phyloP scores from a whole-genome alignment of 2,797 vertebrate species.

The Lophotriccus pileatus region DNA sequence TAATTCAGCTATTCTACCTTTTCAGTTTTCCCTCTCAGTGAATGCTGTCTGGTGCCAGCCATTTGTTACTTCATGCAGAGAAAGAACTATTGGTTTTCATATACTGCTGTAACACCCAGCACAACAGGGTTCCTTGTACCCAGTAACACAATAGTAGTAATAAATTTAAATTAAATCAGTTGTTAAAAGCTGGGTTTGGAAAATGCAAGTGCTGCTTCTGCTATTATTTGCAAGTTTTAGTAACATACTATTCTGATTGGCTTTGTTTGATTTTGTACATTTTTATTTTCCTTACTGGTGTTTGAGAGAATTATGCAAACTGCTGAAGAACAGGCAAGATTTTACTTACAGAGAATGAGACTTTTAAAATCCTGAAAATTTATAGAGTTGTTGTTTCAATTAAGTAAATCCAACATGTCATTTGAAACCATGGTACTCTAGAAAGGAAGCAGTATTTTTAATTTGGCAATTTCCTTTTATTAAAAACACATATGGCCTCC shows the following conservation, averaged over 20 bases:
- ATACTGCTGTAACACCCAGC: not conserved
- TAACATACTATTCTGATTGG: not conserved
- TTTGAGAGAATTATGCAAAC: not conserved
- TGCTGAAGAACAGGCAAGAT: not conserved
- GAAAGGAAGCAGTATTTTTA: not conserved
- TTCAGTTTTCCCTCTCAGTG: not conserved
- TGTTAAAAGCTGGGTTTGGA: not conserved
- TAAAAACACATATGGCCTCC: constrained; percentile 3
- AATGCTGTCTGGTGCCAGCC: not conserved
- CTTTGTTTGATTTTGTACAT: not conserved
- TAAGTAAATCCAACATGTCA: not conserved
- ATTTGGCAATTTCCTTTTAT: not conserved
- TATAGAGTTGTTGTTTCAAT: not conserved
- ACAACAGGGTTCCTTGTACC: not conserved
- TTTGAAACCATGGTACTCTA: not conserved
- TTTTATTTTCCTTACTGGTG: not conserved
- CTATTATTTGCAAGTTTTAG: not conserved
- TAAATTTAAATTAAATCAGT: not conserved
- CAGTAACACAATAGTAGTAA: not conserved
- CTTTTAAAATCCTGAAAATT: not conserved
- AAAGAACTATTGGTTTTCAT: fast-evolving
- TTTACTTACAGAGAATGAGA: not conserved
- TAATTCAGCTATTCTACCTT: not conserved
- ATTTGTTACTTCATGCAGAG: not conserved
- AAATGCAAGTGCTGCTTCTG: not conserved